A percentile compares a stretch with the other conserved stretches of the same genome.
These are phyloP conservation scores for Philopotamus ludificatus DNA, from an alignment of 1,140 invertebrate species.

Conservation along the genomic window DNA sequence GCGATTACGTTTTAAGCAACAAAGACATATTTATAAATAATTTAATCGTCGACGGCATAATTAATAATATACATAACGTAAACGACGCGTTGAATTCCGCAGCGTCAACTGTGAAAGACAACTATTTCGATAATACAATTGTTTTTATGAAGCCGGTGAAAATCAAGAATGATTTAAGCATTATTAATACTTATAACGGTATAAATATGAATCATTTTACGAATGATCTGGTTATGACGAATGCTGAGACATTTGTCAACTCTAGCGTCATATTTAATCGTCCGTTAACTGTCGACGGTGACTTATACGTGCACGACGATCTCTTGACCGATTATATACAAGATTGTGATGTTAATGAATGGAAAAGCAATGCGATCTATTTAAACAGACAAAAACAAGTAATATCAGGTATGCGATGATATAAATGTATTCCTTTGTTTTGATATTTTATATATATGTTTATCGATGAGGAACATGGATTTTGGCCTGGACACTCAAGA, in stretches of 20 bases:
- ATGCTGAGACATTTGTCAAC: constrained; percentile 23
- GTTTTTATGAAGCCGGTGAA: constrained; percentile 20
- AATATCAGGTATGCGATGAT: constrained; percentile 13
- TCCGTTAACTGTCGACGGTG: constrained; percentile 19
- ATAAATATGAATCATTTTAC: constrained; percentile 18
- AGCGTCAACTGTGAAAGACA: constrained; percentile 9
- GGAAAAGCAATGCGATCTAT: constrained; percentile 30
- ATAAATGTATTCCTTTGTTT: too few species aligned
- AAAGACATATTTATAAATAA: constrained; percentile 28
- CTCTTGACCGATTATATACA: constrained; percentile 19
- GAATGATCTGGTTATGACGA: constrained; percentile 25
- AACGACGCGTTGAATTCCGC: constrained; percentile 24
- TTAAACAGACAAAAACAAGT: constrained; percentile 23
- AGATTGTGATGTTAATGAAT: constrained; percentile 30
- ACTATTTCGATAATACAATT: constrained; percentile 30
- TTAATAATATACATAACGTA: constrained; percentile 27
- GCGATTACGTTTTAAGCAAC: constrained; percentile 24
- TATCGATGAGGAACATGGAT: too few species aligned
- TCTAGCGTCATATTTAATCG: constrained; percentile 23
- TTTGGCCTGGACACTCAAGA: too few species aligned
- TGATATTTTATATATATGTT: too few species aligned
- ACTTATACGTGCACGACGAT: constrained; percentile 23
- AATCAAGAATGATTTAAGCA: constrained; percentile 21
- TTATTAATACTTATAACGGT: constrained; percentile 24
- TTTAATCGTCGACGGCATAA: constrained; percentile 23